Conservation (phyloP, 2,888 invertebrate species). For the Cantharis flavilabris region DNA sequence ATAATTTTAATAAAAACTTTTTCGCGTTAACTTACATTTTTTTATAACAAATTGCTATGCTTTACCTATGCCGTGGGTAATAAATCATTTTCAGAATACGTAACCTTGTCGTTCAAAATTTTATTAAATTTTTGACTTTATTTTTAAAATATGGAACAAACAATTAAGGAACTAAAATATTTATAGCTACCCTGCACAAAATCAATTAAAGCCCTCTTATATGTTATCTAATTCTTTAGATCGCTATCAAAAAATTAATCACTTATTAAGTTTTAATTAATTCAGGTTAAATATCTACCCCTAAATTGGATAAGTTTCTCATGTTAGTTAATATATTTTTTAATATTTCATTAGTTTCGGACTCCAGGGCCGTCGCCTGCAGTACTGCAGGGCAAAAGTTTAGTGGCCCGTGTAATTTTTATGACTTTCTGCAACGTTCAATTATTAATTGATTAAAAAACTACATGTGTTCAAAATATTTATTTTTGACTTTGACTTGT, state of each 20-base stretch:
- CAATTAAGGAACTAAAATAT: not conserved
- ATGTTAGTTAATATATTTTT: not conserved
- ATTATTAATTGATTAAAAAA: not conserved
- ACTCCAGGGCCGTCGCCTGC: not conserved
- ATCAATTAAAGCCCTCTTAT: not conserved
- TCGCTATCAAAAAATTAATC: not conserved
- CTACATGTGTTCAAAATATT: not conserved
- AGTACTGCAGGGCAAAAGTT: not conserved
- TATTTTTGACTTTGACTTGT: not conserved
- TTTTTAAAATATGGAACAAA: not conserved
- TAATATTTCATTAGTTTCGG: not conserved
- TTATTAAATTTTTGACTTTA: not conserved
- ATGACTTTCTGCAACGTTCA: not conserved
- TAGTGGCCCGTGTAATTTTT: not conserved
- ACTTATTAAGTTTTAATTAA: not conserved
- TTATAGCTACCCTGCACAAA: not conserved
- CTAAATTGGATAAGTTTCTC: not conserved
- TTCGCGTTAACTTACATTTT: not conserved
- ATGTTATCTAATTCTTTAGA: not conserved
- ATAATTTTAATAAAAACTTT: not conserved
- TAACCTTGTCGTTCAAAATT: not conserved
- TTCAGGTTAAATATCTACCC: not conserved
- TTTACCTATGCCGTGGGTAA: not conserved
- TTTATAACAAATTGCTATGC: not conserved
- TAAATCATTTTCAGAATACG: not conserved